Conservation (phyloP, 2,797 vertebrate genomes). For the Silurus lanzhouensis region DNA sequence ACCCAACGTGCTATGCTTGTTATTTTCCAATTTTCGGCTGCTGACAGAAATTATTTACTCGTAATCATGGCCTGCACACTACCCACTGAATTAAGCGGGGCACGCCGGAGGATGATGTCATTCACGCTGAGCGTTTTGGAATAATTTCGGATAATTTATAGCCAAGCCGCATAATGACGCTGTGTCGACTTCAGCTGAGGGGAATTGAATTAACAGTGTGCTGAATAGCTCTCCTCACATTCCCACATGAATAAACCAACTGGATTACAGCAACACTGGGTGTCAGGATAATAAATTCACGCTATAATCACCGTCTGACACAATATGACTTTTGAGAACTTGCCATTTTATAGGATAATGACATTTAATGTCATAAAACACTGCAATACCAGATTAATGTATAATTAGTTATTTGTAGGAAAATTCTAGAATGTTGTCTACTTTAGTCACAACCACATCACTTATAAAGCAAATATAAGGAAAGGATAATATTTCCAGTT, state of each 20-base stretch:
- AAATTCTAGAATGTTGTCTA: not conserved
- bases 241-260: constrained; percentile 32
- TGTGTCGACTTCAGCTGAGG: constrained; percentile 24
- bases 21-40: constrained; percentile 59
- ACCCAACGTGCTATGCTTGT: constrained; percentile 56
- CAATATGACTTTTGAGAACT: constrained; percentile 22
- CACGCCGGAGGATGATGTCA: constrained; percentile 50
- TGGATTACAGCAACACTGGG: constrained; percentile 11
- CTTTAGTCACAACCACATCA: not conserved
- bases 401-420: not conserved
- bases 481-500: not conserved
- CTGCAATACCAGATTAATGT: not conserved
- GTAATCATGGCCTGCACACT: constrained; percentile 51
- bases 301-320: constrained; percentile 2
- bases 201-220: constrained; percentile 44
- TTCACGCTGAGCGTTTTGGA: constrained; percentile 47
- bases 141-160: constrained; percentile 45
- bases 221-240: constrained; percentile 28
- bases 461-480: not conserved
- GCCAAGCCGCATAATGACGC: constrained; percentile 33
- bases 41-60: constrained; percentile 63
- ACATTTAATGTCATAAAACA: not conserved
- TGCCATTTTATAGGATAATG: not conserved
- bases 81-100: constrained; percentile 45
- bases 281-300: constrained; percentile 15